These are phyloP conservation scores for Notothenia coriiceps DNA, from an alignment of 2,113 vertebrate species.

Conservation along the genomic window DNA sequence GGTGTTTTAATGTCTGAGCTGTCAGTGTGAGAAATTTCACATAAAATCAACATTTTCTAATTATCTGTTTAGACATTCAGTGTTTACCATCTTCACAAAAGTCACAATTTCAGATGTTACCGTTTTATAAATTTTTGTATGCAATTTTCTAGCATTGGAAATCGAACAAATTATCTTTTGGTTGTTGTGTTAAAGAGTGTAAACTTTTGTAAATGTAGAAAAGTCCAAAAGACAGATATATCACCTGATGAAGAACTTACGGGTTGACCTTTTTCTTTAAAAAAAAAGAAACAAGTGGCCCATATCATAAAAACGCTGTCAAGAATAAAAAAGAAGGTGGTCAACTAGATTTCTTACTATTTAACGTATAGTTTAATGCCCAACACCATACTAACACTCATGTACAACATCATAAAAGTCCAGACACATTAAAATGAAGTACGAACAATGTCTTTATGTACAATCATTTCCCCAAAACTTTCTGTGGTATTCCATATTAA, in stretches of 20 bases:
- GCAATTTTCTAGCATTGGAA: constrained; percentile 16
- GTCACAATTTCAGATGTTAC: not conserved
- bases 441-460: constrained; percentile 78
- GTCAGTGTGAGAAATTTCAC: not conserved
- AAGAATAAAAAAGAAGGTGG: constrained; percentile 10
- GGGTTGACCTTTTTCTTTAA: not conserved
- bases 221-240: not conserved
- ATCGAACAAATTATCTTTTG: constrained; percentile 16
- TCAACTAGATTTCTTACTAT: constrained; percentile 47
- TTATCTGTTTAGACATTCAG: constrained; percentile 9
- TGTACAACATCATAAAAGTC: constrained; percentile 85
- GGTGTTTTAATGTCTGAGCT: not conserved
- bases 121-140: constrained; percentile 12
- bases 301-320: not conserved
- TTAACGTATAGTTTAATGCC: constrained; percentile 86
- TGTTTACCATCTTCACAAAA: constrained; percentile 7
- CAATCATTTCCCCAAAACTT: constrained; percentile 72
- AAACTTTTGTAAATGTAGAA: too few species aligned
- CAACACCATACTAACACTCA: constrained; percentile 87
- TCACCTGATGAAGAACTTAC: not conserved
- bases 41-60: not conserved
- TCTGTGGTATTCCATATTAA: constrained; percentile 60
- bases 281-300: not conserved
- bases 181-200: not conserved
- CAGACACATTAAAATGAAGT: constrained; percentile 77